phyloP scores from a whole-genome alignment of 2,888 invertebrate species.

The Chaetogeoica ovagalla region DNA sequence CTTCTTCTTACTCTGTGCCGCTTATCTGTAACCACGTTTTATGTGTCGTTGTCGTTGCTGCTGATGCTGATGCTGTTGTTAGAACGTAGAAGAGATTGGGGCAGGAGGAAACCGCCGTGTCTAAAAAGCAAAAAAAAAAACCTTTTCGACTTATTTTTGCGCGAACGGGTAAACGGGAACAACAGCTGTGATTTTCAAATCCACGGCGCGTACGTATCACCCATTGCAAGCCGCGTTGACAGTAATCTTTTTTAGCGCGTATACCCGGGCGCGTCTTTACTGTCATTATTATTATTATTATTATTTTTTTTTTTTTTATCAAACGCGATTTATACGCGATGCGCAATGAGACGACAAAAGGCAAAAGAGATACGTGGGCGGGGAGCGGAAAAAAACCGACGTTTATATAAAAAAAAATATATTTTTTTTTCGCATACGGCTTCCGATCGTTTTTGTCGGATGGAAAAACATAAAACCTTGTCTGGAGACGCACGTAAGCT shows the following conservation, averaged over 20 bases:
- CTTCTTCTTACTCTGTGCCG: no score
- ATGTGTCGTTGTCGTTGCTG: no score
- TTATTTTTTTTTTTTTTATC: no score
- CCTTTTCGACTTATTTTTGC: neutral
- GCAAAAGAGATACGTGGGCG: no score
- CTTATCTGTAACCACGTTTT: slow-evolving; percentile 1
- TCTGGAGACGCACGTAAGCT: no score
- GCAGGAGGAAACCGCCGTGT: no score
- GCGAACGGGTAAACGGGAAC: no score
- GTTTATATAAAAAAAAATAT: neutral
- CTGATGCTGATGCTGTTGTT: no score
- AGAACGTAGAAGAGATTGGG: neutral
- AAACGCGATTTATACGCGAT: no score
- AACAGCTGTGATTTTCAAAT: neutral
- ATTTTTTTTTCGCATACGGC: neutral
- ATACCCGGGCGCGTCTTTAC: neutral
- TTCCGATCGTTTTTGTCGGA: slow-evolving; percentile 6
- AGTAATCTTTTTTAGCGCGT: neutral
- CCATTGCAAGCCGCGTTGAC: no score
- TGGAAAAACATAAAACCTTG: neutral
- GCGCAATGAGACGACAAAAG: no score
- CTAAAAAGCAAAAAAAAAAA: neutral
- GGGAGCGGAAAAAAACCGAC: neutral
- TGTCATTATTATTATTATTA: no score
- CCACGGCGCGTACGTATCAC: neutral